Percentiles rank a stretch among this genome's conserved stretches.
Conservation (phyloP, 2,888 invertebrate genomes). For the Drosophila acutilabella region DNA sequence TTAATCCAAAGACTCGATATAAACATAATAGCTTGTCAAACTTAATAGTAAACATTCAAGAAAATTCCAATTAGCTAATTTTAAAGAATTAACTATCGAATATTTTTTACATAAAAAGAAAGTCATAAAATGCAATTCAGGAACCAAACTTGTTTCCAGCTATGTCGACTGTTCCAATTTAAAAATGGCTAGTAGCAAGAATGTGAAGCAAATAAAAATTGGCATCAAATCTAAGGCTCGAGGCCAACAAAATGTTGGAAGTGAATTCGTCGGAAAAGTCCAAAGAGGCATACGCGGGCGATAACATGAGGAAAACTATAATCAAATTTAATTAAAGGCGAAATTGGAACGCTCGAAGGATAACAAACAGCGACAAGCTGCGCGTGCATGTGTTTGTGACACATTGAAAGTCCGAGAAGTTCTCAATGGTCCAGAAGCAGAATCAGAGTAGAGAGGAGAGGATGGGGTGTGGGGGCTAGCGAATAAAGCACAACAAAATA, state of each 20-base stretch:
- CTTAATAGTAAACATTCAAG: too few relatives aligned
- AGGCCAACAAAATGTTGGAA: constrained; percentile 30
- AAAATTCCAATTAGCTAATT: too few relatives aligned
- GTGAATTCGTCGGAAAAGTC: constrained; percentile 15
- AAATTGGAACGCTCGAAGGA: constrained; percentile 75
- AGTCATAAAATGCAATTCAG: too few relatives aligned
- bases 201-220: constrained; percentile 36
- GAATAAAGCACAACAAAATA: constrained; percentile 68
- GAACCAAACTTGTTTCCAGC: too few relatives aligned
- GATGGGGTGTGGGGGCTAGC: constrained; percentile 18
- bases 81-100: too few relatives aligned
- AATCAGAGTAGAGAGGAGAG: not conserved
- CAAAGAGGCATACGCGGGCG: constrained; percentile 4
- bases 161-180: constrained; percentile 7
- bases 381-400: constrained; percentile 58
- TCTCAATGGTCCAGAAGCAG: constrained; percentile 42
- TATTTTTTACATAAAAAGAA: too few relatives aligned
- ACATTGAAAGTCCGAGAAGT: constrained; percentile 59
- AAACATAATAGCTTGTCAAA: too few relatives aligned
- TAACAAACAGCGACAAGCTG: constrained; percentile 49
- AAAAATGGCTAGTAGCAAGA: constrained; percentile 6
- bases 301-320: constrained; percentile 63
- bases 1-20: too few relatives aligned
- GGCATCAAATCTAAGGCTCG: constrained; percentile 19
- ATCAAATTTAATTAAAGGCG: constrained; percentile 79